Percentiles rank a stretch among this genome's conserved stretches.
phyloP scores from a whole-genome alignment of 2,888 invertebrate genomes.

The Drosophila infuscata region DNA sequence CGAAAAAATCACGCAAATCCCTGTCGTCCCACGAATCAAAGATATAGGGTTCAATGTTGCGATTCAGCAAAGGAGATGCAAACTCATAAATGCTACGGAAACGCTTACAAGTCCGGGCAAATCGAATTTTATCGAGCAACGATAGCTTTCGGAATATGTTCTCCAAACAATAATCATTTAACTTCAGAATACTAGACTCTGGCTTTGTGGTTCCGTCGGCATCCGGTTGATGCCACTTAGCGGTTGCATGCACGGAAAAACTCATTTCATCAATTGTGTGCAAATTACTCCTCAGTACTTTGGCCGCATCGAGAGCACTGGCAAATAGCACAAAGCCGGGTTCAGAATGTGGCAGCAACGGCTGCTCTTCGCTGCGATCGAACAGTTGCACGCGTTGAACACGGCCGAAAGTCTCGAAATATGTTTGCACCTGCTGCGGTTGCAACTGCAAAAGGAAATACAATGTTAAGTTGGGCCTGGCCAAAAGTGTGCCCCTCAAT shows the following conservation, averaged over 20 bases:
- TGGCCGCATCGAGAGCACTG: slow-evolving; percentile 32
- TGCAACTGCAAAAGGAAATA: not conserved
- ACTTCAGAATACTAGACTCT: not conserved
- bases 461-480: not conserved
- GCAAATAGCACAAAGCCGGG: slow-evolving; percentile 33
- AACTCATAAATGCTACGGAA: slow-evolving; percentile 29
- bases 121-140: slow-evolving; percentile 40
- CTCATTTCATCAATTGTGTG: slow-evolving; percentile 23
- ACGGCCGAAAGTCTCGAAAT: slow-evolving; percentile 35
- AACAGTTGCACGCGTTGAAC: slow-evolving; percentile 31
- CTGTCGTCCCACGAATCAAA: slow-evolving; percentile 34
- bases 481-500: not conserved
- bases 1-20: slow-evolving; percentile 51
- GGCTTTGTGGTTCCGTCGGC: slow-evolving; percentile 6
- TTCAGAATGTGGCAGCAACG: not conserved
- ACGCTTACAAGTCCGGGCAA: slow-evolving; percentile 39
- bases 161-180: slow-evolving; percentile 42
- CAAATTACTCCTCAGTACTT: slow-evolving; percentile 18
- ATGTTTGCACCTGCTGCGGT: slow-evolving; percentile 17
- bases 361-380: not conserved
- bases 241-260: slow-evolving; percentile 28
- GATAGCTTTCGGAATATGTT: slow-evolving; percentile 25
- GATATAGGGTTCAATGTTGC: slow-evolving; percentile 13
- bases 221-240: slow-evolving; percentile 50
- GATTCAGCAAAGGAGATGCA: slow-evolving; percentile 26